These are phyloP conservation scores for Amphibalanus amphitrite DNA, from an alignment of 1,140 invertebrate genomes.

Conservation along the genomic window DNA sequence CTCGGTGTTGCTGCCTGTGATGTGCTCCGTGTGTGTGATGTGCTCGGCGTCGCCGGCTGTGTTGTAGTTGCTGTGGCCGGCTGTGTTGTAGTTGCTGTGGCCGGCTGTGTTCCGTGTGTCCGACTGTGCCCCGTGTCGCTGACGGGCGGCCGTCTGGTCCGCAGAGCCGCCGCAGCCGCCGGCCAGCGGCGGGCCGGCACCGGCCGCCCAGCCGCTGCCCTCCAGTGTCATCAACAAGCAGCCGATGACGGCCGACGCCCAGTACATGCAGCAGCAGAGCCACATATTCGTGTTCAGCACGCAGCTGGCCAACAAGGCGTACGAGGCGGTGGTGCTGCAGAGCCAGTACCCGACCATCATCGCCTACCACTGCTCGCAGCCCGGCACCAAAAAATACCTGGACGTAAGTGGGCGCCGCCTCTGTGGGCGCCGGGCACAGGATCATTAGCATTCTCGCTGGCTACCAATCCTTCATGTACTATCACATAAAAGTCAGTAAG, in stretches of 20 bases:
- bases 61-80: no score
- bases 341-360: conserved; percentile 83
- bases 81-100: no score
- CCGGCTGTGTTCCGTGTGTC: no score
- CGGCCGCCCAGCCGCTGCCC: conserved; percentile 13
- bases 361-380: conserved; percentile 85
- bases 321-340: conserved; percentile 71
- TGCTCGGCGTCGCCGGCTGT: no score
- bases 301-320: conserved; percentile 77
- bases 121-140: no score
- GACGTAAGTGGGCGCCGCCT: conserved; percentile 33
- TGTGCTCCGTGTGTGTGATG: no score
- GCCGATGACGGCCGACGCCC: conserved; percentile 43
- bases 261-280: conserved; percentile 88
- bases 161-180: not conserved
- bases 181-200: conserved; percentile 3
- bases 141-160: no score
- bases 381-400: conserved; percentile 82
- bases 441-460: no score
- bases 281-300: conserved; percentile 97
- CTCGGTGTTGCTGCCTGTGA: no score
- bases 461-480: no score
- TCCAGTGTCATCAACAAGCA: conserved; percentile 14
- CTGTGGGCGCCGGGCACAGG: no score
- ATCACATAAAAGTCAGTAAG: no score